A percentile compares a stretch with the other conserved stretches of the same genome.
phyloP scores from a whole-genome alignment of 2,888 invertebrate genomes.

The Yponomeuta evonymella region DNA sequence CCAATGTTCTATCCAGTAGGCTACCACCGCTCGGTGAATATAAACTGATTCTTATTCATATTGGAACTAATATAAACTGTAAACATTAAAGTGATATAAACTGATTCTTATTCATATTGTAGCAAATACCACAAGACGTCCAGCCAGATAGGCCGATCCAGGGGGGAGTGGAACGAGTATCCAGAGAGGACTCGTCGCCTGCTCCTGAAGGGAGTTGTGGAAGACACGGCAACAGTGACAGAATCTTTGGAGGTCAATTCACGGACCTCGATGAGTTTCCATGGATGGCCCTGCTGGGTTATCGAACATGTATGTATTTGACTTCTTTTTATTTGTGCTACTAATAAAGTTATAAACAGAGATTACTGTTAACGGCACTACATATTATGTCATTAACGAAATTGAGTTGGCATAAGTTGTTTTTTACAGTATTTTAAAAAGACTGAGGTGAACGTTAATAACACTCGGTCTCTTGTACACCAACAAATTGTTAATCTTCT shows the following conservation, averaged over 20 bases:
- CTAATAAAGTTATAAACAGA: too few relatives aligned
- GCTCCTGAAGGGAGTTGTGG: constrained; percentile 68
- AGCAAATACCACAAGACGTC: constrained; percentile 28
- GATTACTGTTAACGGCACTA: too few relatives aligned
- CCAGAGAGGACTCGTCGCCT: constrained; percentile 47
- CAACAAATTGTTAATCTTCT: too few relatives aligned
- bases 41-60: too few relatives aligned
- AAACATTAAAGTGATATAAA: neutral
- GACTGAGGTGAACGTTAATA: too few relatives aligned
- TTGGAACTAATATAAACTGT: too few relatives aligned
- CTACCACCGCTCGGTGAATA: too few relatives aligned
- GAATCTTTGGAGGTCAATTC: constrained; percentile 77
- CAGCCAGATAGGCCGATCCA: constrained; percentile 17
- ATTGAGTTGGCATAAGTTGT: too few relatives aligned
- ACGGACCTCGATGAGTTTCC: constrained; percentile 80
- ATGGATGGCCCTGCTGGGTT: constrained; percentile 78
- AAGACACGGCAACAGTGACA: constrained; percentile 70
- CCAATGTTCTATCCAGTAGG: too few relatives aligned
- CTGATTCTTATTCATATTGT: constrained; percentile 14
- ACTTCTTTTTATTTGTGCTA: neutral
- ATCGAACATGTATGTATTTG: constrained; percentile 55
- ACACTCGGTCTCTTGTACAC: too few relatives aligned
- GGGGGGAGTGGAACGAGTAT: constrained; percentile 29
- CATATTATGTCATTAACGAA: too few relatives aligned
- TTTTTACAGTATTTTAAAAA: too few relatives aligned